These are phyloP conservation scores for Tyrannus savana DNA, from an alignment of 2,113 vertebrate species.

Conservation along the genomic window DNA sequence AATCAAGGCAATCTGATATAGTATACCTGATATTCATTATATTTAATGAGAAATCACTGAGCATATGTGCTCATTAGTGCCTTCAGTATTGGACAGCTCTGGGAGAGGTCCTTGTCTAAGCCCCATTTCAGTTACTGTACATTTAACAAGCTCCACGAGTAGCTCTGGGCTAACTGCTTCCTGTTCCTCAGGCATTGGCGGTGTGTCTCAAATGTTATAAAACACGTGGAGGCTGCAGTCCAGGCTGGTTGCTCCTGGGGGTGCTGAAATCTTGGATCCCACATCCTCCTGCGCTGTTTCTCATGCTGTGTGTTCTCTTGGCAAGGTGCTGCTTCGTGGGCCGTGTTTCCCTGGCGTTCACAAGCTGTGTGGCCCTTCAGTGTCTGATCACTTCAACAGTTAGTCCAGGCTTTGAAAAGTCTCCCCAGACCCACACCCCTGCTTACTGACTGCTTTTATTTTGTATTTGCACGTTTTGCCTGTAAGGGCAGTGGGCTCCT, in stretches of 20 bases:
- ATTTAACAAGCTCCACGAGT: constrained; percentile 44
- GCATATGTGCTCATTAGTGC: constrained; percentile 26
- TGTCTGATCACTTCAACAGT: no score
- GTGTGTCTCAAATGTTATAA: not conserved
- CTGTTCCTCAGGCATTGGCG: not conserved
- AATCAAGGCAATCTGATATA: not conserved
- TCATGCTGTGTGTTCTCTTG: not conserved
- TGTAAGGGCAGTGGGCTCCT: not conserved
- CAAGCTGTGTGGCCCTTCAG: fast-evolving
- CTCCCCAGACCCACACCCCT: fast-evolving
- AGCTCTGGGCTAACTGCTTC: constrained; percentile 18
- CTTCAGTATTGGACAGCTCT: not conserved
- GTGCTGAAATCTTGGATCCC: not conserved
- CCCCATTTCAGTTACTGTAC: constrained; percentile 57
- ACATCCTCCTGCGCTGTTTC: not conserved
- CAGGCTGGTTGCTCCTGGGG: not conserved
- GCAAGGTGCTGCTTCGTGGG: not conserved
- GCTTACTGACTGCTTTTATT: not conserved
- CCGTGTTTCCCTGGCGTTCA: not conserved
- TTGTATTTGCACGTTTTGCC: not conserved
- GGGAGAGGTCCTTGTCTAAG: constrained; percentile 8
- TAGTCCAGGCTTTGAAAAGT: not conserved
- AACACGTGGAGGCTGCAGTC: not conserved
- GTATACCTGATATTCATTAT: not conserved
- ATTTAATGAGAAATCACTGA: constrained; percentile 26